Conservation (phyloP, 2,113 vertebrate species). For the Psittacula cyanocephala region DNA sequence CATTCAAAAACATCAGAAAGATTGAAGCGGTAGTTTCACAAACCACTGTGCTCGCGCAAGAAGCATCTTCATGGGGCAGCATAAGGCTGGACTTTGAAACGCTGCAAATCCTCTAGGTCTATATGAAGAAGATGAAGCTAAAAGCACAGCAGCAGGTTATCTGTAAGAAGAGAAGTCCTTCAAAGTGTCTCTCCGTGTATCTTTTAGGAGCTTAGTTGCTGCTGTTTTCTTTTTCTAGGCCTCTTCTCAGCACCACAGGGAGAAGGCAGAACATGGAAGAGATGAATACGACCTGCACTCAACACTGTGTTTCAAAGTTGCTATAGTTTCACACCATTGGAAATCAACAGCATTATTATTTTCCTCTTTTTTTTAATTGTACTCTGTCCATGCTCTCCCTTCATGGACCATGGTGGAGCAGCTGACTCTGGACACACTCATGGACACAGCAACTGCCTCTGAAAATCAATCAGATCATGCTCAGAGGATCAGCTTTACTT, state of each 20-base stretch:
- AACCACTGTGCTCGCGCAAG: accelerated
- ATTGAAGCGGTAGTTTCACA: not conserved
- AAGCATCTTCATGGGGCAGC: not conserved
- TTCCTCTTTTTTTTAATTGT: not conserved
- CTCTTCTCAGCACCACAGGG: accelerated
- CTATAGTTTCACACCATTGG: not conserved
- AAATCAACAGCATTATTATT: not conserved
- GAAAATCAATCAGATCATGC: not conserved
- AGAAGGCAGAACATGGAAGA: not conserved
- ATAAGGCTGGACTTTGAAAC: not conserved
- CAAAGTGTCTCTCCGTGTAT: not conserved
- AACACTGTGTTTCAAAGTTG: not conserved
- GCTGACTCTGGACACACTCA: not conserved
- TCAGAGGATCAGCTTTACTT: not conserved
- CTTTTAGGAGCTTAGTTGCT: not conserved
- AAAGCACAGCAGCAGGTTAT: not conserved
- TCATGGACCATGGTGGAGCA: not conserved
- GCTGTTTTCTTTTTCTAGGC: not conserved
- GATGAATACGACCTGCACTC: not conserved
- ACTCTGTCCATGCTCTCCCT: not conserved
- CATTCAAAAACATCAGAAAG: not conserved
- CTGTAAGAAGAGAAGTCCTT: not conserved
- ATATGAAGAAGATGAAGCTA: not conserved
- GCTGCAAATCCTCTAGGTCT: not conserved
- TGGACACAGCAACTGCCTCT: not conserved